Base-by-base conservation (phyloP, 2,113 vertebrate genomes). In the Silurus meridionalis region DNA sequence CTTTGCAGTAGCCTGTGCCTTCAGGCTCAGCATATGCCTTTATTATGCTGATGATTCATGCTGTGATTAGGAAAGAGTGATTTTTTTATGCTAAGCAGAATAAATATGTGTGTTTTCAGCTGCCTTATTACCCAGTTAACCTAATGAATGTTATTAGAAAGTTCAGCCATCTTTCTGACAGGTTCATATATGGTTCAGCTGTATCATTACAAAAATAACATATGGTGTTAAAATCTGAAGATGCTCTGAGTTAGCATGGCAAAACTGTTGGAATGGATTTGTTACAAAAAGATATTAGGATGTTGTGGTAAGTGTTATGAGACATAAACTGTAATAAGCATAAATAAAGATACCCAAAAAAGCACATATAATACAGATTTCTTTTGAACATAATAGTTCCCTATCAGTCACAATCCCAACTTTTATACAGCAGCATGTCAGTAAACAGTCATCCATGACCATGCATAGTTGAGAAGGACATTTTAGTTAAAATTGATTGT, bases 1-100 rank as follows among this genome's bases (percentile, higher is more conserved):
- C 72, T 72, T 25, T 5, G 53, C 53, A 74, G 15, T 23, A 66
- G 61, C 50, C 17, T 57, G 25, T 79, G n/a, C 67, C 67, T 86
- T 74, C 57, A 82, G 55, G 64, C 53, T 80, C 60, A 86, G 64
- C 85, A 81, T 71, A 80, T 80, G 84, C 78, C 55, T 72, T 72
- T 10, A 52, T 71, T 55, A 17, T 4, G 37, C 61, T 13, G 78
- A 85, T 25, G 78, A 85, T 53, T 85, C 83, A 74, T 61, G 69
- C 37, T 50, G 57, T 13, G 55, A 84, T 84, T 84, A 75, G 37
- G 21, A 84, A 53, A 69, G 60, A 79, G 25, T 79, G 11, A 19
- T 37, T 37, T 21, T 63, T 85, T 66, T 61, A 48, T 4, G 52
- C 19, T 28, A 13, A 14, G 37, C 23, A 69, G 57, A 80, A 52